Evolutionary conservation across 1,140 invertebrate species (phyloP), one percentile per base, ranked within the genome.

Genomic region (Heliconius himera): DNA sequence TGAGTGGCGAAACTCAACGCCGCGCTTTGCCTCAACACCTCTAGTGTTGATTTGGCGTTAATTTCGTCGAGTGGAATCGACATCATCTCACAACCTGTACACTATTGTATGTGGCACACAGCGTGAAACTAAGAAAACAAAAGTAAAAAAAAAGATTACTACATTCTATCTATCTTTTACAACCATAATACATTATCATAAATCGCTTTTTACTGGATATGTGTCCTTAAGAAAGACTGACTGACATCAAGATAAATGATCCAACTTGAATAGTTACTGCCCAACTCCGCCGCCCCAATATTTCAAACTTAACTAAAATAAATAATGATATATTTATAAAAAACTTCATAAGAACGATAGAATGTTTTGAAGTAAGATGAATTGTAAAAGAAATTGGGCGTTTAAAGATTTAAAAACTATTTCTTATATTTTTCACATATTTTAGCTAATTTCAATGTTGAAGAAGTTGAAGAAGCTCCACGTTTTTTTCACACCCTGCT

Each of bases 131-230:
- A 18, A 49, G 16, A 13, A 18, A 13, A 49, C 16, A 4, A 4
- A 16, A 16, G 0, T 3, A 3, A 49, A 5, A 20, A 18, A 56
- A n/a, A 1, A 29, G 2, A 29, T 29, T 8, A 22, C 20, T 60
- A 60, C 6, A n/a, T 20, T 18, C 8, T 1, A 56, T 8, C 9
- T 22, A n/a, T 56, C 20, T 22, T 22, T 56, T 56, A 56, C n/a
- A n/a, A 60, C 54, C n/a, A 60, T n/a, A 60, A 60, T 60, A 22
- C n/a, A 60, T 60, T 60, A 60, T 60, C 54, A 60, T 60, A 22
- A 26, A 11, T 22, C 8, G 54, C 9, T 56, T 26, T 22, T 22
- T 22, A 60, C n/a, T 60, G 20, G n/a, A 56, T n/a, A 9, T 26
- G 22, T 66, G 49, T 18, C 49, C 49, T 36, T 36, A 36, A 36